Evolutionary conservation across 2,888 invertebrate genomes (phyloP).

Genomic region (Halictus ligatus): DNA sequence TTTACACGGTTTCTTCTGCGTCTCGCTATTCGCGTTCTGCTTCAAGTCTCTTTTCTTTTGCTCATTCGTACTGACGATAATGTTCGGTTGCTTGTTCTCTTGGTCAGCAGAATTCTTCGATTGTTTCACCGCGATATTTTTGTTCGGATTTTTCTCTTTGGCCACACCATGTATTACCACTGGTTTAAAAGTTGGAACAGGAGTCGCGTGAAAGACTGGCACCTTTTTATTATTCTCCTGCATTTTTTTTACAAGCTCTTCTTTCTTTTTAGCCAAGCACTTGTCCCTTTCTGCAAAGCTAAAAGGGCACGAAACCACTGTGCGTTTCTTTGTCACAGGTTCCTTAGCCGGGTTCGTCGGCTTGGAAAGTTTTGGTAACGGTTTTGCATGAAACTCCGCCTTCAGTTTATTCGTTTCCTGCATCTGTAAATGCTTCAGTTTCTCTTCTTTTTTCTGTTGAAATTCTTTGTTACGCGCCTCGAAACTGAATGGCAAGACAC

Average conservation of each 20-base stretch:
- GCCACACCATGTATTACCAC: conserved; percentile 80
- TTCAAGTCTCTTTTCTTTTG: not conserved
- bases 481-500: conserved; percentile 84
- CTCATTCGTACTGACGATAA: not conserved
- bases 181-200: conserved; percentile 86
- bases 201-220: conserved; percentile 89
- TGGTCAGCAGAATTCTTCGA: conserved; percentile 32
- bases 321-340: conserved; percentile 27
- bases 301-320: conserved; percentile 49
- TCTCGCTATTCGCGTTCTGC: not conserved
- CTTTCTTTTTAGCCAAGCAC: conserved; percentile 86
- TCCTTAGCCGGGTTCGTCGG: conserved; percentile 38
- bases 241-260: conserved; percentile 87
- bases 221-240: conserved; percentile 87
- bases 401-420: conserved; percentile 73
- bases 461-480: conserved; percentile 84
- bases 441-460: conserved; percentile 83
- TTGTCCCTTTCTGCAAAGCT: conserved; percentile 90
- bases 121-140: conserved; percentile 19
- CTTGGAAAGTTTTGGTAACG: conserved; percentile 84
- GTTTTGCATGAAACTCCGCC: conserved; percentile 87
- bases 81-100: conserved; percentile 59
- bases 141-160: conserved; percentile 75
- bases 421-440: conserved; percentile 77
- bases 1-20: conserved; percentile 14